Evolutionary conservation across 2,113 vertebrate genomes (phyloP).

Genomic region (Meriones unguiculatus): DNA sequence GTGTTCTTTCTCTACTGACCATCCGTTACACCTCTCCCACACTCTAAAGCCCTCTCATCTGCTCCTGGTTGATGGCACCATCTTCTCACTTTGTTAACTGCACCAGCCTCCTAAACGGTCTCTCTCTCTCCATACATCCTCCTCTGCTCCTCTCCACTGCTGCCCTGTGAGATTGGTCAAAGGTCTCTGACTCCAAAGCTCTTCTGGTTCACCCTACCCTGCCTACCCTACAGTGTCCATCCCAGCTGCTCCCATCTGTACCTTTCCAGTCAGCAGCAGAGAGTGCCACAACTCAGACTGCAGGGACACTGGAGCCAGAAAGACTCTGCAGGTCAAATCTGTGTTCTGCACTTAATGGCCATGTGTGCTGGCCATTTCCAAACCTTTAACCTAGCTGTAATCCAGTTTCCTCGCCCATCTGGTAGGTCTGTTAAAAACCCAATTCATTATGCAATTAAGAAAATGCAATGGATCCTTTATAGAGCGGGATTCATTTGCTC

Average conservation of each 20-base stretch:
- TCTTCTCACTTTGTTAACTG: not conserved
- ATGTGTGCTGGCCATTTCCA: not conserved
- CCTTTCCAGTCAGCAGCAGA: not conserved
- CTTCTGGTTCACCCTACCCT: not conserved
- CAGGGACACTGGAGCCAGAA: not conserved
- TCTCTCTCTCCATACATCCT: not conserved
- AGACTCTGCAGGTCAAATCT: not conserved
- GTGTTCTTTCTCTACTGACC: not conserved
- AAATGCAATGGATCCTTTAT: not conserved
- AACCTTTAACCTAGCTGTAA: not conserved
- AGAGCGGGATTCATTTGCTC: not conserved
- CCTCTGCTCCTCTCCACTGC: not conserved
- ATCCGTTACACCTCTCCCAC: not conserved
- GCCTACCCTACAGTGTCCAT: not conserved
- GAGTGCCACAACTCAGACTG: not conserved
- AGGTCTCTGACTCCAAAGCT: not conserved
- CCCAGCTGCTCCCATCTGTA: not conserved
- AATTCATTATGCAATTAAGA: constrained; percentile 17
- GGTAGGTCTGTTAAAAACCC: constrained; percentile 14
- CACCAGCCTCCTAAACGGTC: not conserved
- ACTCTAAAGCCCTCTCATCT: not conserved
- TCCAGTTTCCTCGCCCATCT: constrained; percentile 18
- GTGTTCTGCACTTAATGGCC: not conserved
- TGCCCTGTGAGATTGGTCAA: not conserved
- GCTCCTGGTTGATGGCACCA: not conserved